A percentile compares a stretch with the other conserved stretches of the same genome.
These are phyloP conservation scores for Oncorhynchus mykiss DNA, from an alignment of 2,113 vertebrate species.

Conservation along the genomic window DNA sequence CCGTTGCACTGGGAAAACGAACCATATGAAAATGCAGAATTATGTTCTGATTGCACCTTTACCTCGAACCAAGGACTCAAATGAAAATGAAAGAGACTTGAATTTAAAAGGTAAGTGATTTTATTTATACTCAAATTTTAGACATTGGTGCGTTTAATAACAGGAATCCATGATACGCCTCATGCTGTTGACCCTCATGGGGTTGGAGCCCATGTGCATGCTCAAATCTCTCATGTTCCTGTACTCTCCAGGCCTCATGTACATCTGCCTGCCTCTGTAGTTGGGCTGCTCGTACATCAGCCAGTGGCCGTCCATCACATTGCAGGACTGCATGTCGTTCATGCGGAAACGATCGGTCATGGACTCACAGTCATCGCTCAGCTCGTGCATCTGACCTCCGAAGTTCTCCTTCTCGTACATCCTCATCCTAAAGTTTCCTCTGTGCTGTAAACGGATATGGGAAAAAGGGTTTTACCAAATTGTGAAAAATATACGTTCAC, in stretches of 20 bases:
- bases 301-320: slow-evolving; percentile 80
- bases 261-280: slow-evolving; percentile 63
- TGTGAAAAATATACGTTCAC: too few species aligned
- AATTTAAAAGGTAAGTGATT: slow-evolving; percentile 35
- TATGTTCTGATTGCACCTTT: too few species aligned
- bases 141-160: slow-evolving; percentile 41
- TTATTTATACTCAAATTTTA: slow-evolving; percentile 49
- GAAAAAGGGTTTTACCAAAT: neutral
- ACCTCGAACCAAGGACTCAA: neutral
- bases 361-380: slow-evolving; percentile 1
- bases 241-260: slow-evolving; percentile 30
- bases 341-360: slow-evolving; percentile 57
- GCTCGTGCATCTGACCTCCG: slow-evolving; percentile 8
- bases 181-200: slow-evolving; percentile 21
- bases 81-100: neutral
- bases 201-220: neutral
- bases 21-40: neutral
- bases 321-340: slow-evolving; percentile 69
- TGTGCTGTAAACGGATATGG: slow-evolving; percentile 20
- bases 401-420: slow-evolving; percentile 31
- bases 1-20: neutral
- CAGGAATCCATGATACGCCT: slow-evolving; percentile 46
- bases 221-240: slow-evolving; percentile 15
- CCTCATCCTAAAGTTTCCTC: slow-evolving; percentile 41
- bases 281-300: slow-evolving; percentile 74